Evolutionary conservation across 2,888 invertebrate species (phyloP).

Genomic region (Oscheius onirici): DNA sequence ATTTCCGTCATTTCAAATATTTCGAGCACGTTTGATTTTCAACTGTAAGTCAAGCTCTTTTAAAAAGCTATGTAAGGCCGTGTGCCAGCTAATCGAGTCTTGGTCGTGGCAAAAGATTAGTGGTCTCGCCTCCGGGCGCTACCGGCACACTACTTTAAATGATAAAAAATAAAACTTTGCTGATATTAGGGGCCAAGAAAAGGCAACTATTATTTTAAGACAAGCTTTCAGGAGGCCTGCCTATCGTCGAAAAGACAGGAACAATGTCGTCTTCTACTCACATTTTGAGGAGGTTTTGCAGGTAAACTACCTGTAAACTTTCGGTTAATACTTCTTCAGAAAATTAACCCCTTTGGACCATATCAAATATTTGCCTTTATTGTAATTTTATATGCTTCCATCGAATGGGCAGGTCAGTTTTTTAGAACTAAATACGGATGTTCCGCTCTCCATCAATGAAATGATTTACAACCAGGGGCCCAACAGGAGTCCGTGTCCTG

Average conservation of each 20-base stretch:
- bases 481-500: neutral
- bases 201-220: neutral
- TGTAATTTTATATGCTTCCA: conserved; percentile 65
- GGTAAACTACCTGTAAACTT: neutral
- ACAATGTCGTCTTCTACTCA: conserved; percentile 54
- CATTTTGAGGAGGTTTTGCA: conserved; percentile 56
- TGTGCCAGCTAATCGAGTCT: conserved; percentile 14
- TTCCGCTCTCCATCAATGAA: neutral
- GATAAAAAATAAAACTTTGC: conserved; percentile 12
- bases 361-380: conserved; percentile 68
- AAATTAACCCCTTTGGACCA: conserved; percentile 63
- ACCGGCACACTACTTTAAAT: conserved; percentile 14
- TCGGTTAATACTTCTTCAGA: conserved; percentile 35
- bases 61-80: neutral
- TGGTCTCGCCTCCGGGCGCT: conserved; percentile 21
- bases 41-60: too few species aligned
- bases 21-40: too few species aligned
- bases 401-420: conserved; percentile 67
- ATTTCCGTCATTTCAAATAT: too few species aligned
- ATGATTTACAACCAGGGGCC: conserved; percentile 27
- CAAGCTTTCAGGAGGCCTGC: conserved; percentile 19
- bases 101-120: conserved; percentile 33
- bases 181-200: neutral
- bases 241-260: conserved; percentile 31
- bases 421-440: neutral